These are phyloP conservation scores for Thymelicus acteon DNA, from an alignment of 2,888 invertebrate genomes.

Conservation along the genomic window DNA sequence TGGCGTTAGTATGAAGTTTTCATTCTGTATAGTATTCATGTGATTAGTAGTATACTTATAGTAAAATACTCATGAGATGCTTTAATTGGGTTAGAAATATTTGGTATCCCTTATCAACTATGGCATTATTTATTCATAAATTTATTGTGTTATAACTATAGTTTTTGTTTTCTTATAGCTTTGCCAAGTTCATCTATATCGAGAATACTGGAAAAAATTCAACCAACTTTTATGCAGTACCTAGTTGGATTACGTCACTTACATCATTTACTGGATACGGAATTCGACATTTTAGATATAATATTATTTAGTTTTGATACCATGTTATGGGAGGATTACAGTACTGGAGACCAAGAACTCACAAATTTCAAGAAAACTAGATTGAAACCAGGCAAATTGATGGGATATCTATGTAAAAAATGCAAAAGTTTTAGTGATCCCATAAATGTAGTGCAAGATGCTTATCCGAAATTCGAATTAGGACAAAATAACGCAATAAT, in stretches of 20 bases:
- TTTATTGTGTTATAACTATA: background rate
- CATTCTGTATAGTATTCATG: too few species aligned
- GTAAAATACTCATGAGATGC: too few species aligned
- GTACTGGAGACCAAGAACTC: conserved; percentile 45
- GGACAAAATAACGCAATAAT: conserved; percentile 33
- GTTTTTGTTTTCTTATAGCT: conserved; percentile 57
- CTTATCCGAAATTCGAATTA: conserved; percentile 54
- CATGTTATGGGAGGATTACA: conserved; percentile 55
- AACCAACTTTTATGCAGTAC: conserved; percentile 68
- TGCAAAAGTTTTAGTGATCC: conserved; percentile 42
- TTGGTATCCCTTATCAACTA: too few species aligned
- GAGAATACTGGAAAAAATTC: conserved; percentile 63
- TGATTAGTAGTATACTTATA: too few species aligned
- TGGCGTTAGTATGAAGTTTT: too few species aligned
- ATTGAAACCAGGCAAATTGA: conserved; percentile 47
- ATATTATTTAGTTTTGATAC: conserved; percentile 58
- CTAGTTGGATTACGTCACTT: conserved; percentile 59
- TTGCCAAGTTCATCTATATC: conserved; percentile 61
- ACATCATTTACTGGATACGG: conserved; percentile 53
- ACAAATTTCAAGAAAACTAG: conserved; percentile 46
- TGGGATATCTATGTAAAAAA: conserved; percentile 54
- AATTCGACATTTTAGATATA: conserved; percentile 58
- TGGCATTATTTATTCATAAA: too few species aligned
- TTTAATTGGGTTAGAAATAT: too few species aligned
- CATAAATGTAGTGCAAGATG: conserved; percentile 34